Evolutionary conservation across 2,797 vertebrate species (phyloP), one percentile per base, ranked within the genome.

Genomic region (Adrianichthys oophorus): DNA sequence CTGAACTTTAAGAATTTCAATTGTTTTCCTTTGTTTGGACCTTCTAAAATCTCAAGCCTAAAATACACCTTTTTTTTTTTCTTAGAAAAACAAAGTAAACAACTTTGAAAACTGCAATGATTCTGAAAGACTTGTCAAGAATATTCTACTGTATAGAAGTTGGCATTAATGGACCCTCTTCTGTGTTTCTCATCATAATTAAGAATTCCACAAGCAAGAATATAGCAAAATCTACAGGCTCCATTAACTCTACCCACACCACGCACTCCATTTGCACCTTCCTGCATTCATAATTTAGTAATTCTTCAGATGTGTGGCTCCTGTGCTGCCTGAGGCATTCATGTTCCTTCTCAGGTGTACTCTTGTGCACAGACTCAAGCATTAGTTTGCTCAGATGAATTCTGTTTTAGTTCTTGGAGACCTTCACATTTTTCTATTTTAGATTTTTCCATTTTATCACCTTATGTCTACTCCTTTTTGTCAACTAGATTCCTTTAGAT

Each of bases 231-330:
- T 76, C 50, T 78, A 50, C 60, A 83, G 77, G 66, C 79, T 80
- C 72, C 82, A 82, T 87, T 85, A 78, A 68, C 64, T 72, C 57
- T 44, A 55, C 68, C 66, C 70, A 52, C 74, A 59, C 69, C 68
- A 57, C 68, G 53, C 37, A 54, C 66, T 82, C 70, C 64, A 72
- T 75, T 85, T 83, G 72, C 74, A 73, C 66, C 68, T 68, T 53
- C 56, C 65, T 65, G 65, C 73, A 85, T 85, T 72, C 61, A 86
- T 84, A 85, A 85, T 85, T 85, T 62, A 85, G 54, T 61, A 26
- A 32, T 70, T 78, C 68, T 63, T 42, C 62, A 57, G 24, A 51
- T 54, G 56, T 65, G 70, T 59, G 60, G 61, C 62, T 73, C 51
- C 60, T 57, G 41, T 51, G 50, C 53, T 74, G 76, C 79, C 68